Conservation (phyloP, 2,888 invertebrate species). For the Ernsta delagoae region DNA sequence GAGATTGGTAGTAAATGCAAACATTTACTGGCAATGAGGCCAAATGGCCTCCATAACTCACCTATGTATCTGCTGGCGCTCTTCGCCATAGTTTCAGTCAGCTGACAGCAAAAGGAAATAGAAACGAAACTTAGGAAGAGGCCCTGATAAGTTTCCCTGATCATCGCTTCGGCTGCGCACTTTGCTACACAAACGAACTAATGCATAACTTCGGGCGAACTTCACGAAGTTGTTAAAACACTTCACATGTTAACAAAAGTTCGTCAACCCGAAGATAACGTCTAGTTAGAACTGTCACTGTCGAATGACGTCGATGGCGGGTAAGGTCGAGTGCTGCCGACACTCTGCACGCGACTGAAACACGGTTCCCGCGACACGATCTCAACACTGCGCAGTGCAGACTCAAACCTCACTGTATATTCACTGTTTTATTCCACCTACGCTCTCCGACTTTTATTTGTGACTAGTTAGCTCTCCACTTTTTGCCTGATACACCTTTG, state of each 20-base stretch:
- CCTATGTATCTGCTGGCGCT: conserved; percentile 79
- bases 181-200: conserved; percentile 31
- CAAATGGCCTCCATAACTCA: conserved; percentile 36
- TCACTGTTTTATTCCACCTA: conserved; percentile 51
- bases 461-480: conserved; percentile 25
- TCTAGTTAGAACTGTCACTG: conserved; percentile 44
- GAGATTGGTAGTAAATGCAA: conserved; percentile 32
- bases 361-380: conserved; percentile 45
- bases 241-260: conserved; percentile 40
- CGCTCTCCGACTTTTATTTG: conserved; percentile 27
- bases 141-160: conserved; percentile 78
- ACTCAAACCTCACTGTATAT: conserved; percentile 52
- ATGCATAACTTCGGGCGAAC: conserved; percentile 34
- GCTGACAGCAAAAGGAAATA: conserved; percentile 79
- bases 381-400: conserved; percentile 72
- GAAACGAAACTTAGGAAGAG: conserved; percentile 78
- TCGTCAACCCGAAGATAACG: neutral
- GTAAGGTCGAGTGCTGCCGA: conserved; percentile 71
- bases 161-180: conserved; percentile 60
- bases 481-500: conserved; percentile 18
- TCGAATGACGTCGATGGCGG: conserved; percentile 54
- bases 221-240: conserved; percentile 36
- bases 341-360: conserved; percentile 68
- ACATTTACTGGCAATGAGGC: conserved; percentile 32
- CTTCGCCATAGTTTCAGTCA: conserved; percentile 78